Base-by-base conservation (phyloP, 1,140 invertebrate species). In the Eubasilissa regina region DNA sequence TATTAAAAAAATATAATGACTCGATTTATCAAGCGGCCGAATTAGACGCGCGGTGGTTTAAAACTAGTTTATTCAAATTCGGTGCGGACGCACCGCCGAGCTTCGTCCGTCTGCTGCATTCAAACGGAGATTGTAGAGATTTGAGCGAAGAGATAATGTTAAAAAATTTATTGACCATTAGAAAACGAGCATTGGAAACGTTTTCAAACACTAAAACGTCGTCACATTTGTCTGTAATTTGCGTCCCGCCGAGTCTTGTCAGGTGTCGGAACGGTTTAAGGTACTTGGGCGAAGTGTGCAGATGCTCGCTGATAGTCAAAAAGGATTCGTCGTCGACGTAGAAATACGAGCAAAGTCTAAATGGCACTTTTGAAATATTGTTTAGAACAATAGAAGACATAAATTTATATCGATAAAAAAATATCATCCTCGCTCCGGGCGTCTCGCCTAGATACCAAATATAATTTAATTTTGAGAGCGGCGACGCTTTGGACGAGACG, bases 1-100 rank as follows among this genome's bases (percentile, higher is more conserved):
- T 15, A 70, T 48, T 70, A 74, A 43, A 74, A 74, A 74, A 74
- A 74, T 74, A 74, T 74, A 74, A 25, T 45, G 70, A 74, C 53
- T 74, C 35, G n/a, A 51, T 56, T 56, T 43, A 44, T 74, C 53
- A 74, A 56, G 53, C 25, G 70, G 48, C 25, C 13, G 13, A 55
- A 74, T 55, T 74, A 15, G 47, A 35, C n/a, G 43, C 53, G 51
- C 70, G 25, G 56, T 56, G 51, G 19, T 74, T 55, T 55, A 74
- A 56, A 74, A 44, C 70, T 74, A 74, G 35, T 15, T 12, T 74
- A 55, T 74, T 44, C 53, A 56, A 74, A 56, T 74, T 56, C 17
- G 53, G 70, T 56, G 55, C 25, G 13, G 8, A 44, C 43, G 3
- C 25, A 10, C 58, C n/a, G 48, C 48, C n/a, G 48, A 51, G 48